Evolutionary conservation across 2,888 invertebrate genomes (phyloP).

Genomic region (Chrysotoxum bicinctum): DNA sequence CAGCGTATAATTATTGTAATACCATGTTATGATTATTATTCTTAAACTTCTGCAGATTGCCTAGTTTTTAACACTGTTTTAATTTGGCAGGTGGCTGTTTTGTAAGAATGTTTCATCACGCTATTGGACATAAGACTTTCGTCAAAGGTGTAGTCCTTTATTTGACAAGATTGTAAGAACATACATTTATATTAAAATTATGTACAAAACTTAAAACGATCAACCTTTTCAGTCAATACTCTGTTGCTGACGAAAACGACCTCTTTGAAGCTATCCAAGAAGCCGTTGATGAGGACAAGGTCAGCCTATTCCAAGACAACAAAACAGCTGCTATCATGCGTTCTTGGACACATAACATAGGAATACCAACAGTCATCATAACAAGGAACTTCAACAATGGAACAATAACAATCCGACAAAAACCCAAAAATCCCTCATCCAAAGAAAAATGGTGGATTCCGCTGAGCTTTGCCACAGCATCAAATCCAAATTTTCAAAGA

Average conservation of each 20-base stretch:
- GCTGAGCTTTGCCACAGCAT: conserved; percentile 78
- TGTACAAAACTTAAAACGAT: background rate
- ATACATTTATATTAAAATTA: too few relatives aligned
- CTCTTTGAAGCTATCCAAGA: conserved; percentile 77
- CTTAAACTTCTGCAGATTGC: too few relatives aligned
- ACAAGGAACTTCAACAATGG: conserved; percentile 82
- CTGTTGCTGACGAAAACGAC: conserved; percentile 78
- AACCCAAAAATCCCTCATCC: conserved; percentile 72
- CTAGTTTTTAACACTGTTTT: background rate
- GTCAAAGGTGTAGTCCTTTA: conserved; percentile 76
- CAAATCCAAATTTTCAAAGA: conserved; percentile 75
- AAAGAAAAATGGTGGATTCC: conserved; percentile 79
- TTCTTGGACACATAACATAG: conserved; percentile 85
- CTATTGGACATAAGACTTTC: conserved; percentile 78
- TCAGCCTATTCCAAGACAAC: conserved; percentile 74
- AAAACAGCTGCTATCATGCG: conserved; percentile 83
- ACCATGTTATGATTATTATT: too few relatives aligned
- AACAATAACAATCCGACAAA: conserved; percentile 84
- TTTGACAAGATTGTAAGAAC: conserved; percentile 79
- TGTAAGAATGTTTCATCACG: conserved; percentile 80
- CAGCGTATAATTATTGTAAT: too few relatives aligned
- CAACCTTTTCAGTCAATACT: conserved; percentile 77
- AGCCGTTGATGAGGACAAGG: conserved; percentile 75
- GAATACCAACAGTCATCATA: conserved; percentile 84
- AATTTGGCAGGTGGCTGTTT: conserved; percentile 76